A percentile compares a stretch with the other conserved stretches of the same genome.
phyloP scores from a whole-genome alignment of 2,888 invertebrate genomes.

The Mythimna impura region DNA sequence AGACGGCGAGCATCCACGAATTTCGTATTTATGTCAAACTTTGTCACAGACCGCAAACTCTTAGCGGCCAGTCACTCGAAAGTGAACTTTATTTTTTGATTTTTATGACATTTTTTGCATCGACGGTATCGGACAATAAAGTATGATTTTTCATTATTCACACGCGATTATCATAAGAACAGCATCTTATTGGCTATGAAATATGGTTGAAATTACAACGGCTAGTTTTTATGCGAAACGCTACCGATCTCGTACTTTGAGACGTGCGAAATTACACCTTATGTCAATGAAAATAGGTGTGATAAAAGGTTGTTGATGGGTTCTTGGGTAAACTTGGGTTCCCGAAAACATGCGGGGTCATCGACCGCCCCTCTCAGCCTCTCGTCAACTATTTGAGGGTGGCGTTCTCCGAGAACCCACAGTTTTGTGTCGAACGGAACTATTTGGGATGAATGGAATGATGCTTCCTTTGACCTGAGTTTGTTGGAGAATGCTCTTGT shows the following conservation, averaged over 20 bases:
- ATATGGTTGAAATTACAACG: slow-evolving; percentile 51
- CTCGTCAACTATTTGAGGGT: slow-evolving; percentile 39
- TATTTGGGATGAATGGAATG: slow-evolving; percentile 17
- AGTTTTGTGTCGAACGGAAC: not conserved
- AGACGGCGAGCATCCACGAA: slow-evolving; percentile 27
- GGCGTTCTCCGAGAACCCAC: slow-evolving; percentile 4
- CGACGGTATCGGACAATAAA: slow-evolving; percentile 26
- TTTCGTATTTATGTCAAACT: slow-evolving; percentile 58
- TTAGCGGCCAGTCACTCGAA: slow-evolving; percentile 5
- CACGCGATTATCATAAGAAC: slow-evolving; percentile 42
- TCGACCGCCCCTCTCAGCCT: slow-evolving; percentile 56
- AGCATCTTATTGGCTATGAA: slow-evolving; percentile 28
- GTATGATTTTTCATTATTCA: slow-evolving; percentile 56
- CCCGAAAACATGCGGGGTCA: slow-evolving; percentile 61
- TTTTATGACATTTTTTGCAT: slow-evolving; percentile 10
- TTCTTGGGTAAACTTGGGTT: slow-evolving; percentile 35
- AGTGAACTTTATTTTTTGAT: slow-evolving; percentile 26
- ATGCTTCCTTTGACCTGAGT: not conserved
- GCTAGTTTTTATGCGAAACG: slow-evolving; percentile 43
- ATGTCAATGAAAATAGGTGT: accelerated
- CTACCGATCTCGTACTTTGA: slow-evolving; percentile 23
- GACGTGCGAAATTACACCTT: slow-evolving; percentile 30
- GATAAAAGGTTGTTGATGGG: slow-evolving; percentile 6
- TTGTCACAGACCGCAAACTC: slow-evolving; percentile 54
- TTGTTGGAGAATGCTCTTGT: not conserved